Evolutionary conservation across 35 echinoderm and acorn worm species (phyloP), one percentile per base, ranked within the genome.

Genomic region (Diadema setosum): DNA sequence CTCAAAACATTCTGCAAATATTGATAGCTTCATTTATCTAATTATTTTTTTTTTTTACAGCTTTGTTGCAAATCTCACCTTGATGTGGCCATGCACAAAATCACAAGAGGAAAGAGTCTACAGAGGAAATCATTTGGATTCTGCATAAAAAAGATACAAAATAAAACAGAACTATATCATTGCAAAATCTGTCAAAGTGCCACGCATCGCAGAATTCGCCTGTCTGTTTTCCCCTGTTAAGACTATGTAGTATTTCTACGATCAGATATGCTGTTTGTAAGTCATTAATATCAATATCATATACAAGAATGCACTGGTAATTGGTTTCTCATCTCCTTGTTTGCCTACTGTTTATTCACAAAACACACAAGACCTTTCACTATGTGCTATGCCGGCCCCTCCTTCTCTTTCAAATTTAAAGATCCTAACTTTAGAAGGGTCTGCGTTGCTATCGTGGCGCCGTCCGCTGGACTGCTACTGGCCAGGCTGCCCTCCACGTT

Each of bases 341-440:
- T 34, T 67, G 27, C 11, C 37, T 67, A 67, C 63, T 33, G 37
- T 67, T 67, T 64, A 70, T 20, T 87, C 35, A 76, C 84, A 87
- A 61, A 87, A 45, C 39, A 83, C 46, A 26, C 56, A 85, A 55
- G 69, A 42, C 63, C 58, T 65, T n/a, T 81, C 50, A 80, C 87
- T 42, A 80, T 86, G 45, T 97, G 95, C 91, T 97, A 97, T 93
- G 91, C 91, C 70, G 85, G 75, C 83, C 87, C 87, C 57, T 93
- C 91, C 60, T 88, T 86, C 31, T 97, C 95, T 91, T 65, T 93
- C 86, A 97, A 93, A 93, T 97, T 90, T 83, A 97, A 97, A 94
- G 87, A 93, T 87, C 75, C 88, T 93, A 97, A 89, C 88, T 85
- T 78, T 44, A 46, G 90, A 45, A 91, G 83, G 58, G 45, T 85